A percentile compares a stretch with the other conserved stretches of the same genome.
Evolutionary conservation across 2,888 invertebrate genomes (phyloP).

Genomic region (Petrolisthes manimaculis): DNA sequence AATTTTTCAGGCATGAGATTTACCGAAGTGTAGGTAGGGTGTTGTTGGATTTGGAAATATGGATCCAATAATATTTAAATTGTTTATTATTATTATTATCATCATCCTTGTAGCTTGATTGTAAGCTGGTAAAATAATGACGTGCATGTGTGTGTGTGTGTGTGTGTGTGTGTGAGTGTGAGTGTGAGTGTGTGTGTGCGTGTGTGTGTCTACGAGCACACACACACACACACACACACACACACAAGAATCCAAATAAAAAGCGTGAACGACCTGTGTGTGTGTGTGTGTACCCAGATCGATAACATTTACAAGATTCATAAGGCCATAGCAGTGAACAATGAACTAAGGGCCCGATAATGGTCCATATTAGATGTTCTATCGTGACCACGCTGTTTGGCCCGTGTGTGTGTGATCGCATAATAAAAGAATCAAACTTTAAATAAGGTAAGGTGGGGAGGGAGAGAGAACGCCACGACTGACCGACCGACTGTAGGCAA

Average conservation of each 20-base stretch:
- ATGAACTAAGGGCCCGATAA: not conserved
- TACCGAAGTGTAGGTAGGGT: too few relatives aligned
- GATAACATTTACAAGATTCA: conserved; percentile 34
- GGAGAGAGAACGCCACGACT: not conserved
- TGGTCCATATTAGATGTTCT: conserved; percentile 34
- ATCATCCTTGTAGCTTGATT: too few relatives aligned
- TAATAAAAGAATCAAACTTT: conserved; percentile 41
- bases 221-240: conserved; percentile 18
- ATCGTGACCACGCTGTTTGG: conserved; percentile 28
- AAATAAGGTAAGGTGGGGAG: not conserved
- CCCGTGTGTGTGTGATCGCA: not conserved
- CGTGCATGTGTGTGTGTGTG: too few relatives aligned
- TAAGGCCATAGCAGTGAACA: not conserved
- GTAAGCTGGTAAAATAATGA: too few relatives aligned
- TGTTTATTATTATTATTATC: too few relatives aligned
- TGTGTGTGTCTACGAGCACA: too few relatives aligned
- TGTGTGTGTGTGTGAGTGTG: too few relatives aligned
- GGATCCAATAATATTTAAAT: too few relatives aligned
- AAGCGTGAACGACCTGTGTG: not conserved
- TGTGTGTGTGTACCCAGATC: not conserved
- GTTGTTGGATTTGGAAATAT: too few relatives aligned
- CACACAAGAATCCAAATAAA: not conserved
- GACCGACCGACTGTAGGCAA: not conserved
- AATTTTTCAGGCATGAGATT: too few relatives aligned
- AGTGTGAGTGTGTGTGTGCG: too few relatives aligned